These are phyloP conservation scores for Choloepus hoffmanni DNA, from an alignment of 2,113 vertebrate species.

Conservation along the genomic window DNA sequence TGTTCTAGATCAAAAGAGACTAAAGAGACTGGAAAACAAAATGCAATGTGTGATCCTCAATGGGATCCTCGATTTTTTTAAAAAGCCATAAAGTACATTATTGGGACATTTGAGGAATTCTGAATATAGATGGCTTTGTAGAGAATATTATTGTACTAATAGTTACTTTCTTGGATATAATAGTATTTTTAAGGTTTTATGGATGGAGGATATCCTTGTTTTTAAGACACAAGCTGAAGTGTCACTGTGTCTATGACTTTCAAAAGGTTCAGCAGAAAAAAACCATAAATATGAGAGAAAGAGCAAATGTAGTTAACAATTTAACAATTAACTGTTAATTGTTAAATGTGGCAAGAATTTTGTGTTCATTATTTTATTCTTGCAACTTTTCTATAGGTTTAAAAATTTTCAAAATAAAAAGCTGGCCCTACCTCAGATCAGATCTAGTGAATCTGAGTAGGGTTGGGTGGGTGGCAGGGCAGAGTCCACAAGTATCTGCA, in stretches of 20 bases:
- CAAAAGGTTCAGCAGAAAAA: neutral
- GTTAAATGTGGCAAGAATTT: neutral
- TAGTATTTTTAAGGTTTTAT: neutral
- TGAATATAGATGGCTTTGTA: neutral
- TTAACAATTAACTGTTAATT: neutral
- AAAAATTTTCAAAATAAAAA: constrained; percentile 27
- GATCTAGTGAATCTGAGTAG: neutral
- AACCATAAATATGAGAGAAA: neutral
- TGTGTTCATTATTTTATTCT: neutral
- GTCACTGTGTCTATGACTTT: neutral
- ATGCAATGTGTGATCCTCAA: neutral
- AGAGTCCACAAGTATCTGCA: neutral
- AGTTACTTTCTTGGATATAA: neutral
- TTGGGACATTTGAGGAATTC: neutral
- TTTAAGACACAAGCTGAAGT: neutral
- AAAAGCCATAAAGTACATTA: neutral
- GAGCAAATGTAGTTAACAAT: neutral
- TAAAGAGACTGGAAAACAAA: neutral
- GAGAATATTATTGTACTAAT: neutral
- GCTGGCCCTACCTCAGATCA: neutral
- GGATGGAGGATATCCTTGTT: neutral
- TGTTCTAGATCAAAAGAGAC: neutral
- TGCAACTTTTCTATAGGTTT: neutral
- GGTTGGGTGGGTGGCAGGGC: neutral
- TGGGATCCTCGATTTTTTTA: neutral